Evolutionary conservation across 2,888 invertebrate genomes (phyloP), one percentile per base, ranked within the genome.

Genomic region (Alsophila aescularia): DNA sequence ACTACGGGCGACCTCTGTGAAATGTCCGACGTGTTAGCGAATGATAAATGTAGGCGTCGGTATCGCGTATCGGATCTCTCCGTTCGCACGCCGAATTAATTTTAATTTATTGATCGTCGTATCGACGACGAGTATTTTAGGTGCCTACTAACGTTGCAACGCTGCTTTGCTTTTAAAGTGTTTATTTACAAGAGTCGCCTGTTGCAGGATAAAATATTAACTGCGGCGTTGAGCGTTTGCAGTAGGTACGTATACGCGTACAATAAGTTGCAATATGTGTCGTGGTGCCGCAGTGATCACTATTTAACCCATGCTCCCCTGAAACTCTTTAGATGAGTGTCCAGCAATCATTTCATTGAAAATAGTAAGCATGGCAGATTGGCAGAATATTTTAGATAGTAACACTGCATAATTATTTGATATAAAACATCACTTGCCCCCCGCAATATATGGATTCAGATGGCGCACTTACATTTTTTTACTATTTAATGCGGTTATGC

Each of bases 21-120:
- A 90, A 87, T 87, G 87, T 90, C 88, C 88, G 87, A 87, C 85
- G 88, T 87, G 90, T 90, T 90, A 89, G 85, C 90, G 90, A 90
- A 90, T 90, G 91, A 90, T 91, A 90, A 90, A 91, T 91, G 90
- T 89, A 91, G 90, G 90, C 90, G 91, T 90, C 82, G 82, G 76
- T 90, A 91, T 91, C 91, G 87, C 83, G 81, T 87, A 91, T 91
- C 90, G 90, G 87, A 91, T 91, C 90, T 89, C 83, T 71, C 80
- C 90, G 90, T 90, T 91, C 90, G 91, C 90, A 89, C 89, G 89
- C 90, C 90, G 91, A 91, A 91, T 90, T 91, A 90, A 91, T 91
- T 90, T 91, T 90, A 90, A 91, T 90, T 91, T 91, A 91, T 91
- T 90, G 91, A 90, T 89, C 87, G 87, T 79, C 80, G 87, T 87